phyloP scores from a whole-genome alignment of 2,888 invertebrate species.

The Frankliniella intonsa region DNA sequence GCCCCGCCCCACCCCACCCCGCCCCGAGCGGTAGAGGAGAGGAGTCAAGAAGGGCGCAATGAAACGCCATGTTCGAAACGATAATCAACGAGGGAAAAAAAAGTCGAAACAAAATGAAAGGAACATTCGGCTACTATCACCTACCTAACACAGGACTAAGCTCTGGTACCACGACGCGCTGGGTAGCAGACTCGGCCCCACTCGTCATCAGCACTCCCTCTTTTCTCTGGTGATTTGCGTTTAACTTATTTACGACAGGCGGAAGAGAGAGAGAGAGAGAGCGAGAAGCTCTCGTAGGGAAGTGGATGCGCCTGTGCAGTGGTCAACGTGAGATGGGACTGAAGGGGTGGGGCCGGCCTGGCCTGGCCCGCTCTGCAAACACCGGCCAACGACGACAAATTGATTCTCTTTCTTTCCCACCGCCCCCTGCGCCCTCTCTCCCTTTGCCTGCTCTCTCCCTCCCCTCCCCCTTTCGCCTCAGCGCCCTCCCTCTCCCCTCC shows the following conservation, averaged over 20 bases:
- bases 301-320: neutral
- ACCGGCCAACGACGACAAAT: slow-evolving; percentile 14
- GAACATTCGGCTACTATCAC: no score
- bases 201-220: no score
- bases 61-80: neutral
- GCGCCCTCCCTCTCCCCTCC: neutral
- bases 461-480: neutral
- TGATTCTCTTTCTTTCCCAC: neutral
- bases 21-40: neutral
- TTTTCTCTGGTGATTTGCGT: no score
- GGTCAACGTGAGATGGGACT: slow-evolving; percentile 19
- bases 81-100: no score
- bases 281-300: neutral
- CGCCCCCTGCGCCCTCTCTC: neutral
- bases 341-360: neutral
- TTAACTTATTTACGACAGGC: no score
- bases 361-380: neutral
- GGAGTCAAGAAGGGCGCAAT: neutral
- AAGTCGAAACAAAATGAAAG: no score
- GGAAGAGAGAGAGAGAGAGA: neutral
- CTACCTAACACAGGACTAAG: no score
- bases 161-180: no score
- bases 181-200: no score
- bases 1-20: neutral
- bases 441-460: neutral